Conservation (phyloP, 1,140 invertebrate species). For the Choristoneura fumiferana region DNA sequence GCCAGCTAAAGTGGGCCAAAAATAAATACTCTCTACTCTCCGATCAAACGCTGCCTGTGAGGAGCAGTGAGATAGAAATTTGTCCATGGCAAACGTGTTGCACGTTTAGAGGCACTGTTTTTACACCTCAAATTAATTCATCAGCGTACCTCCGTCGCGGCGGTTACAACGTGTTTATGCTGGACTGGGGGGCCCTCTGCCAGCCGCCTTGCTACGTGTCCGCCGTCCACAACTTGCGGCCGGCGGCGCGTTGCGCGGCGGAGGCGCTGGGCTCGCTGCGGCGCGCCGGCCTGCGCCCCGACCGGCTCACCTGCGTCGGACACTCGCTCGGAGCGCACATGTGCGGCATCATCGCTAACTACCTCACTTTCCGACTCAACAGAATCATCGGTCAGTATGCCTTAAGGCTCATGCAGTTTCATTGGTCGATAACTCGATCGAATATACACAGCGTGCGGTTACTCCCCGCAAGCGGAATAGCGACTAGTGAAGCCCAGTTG, state of each 20-base stretch:
- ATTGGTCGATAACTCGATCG: too few species aligned
- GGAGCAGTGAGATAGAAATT: too few species aligned
- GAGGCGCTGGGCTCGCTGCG: slow-evolving; percentile 80
- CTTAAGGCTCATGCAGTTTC: background rate
- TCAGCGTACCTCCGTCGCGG: slow-evolving; percentile 84
- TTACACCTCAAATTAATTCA: too few species aligned
- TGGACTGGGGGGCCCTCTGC: slow-evolving; percentile 85
- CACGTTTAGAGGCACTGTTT: too few species aligned
- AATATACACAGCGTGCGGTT: too few species aligned
- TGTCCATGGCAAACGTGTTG: too few species aligned
- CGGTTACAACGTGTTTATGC: slow-evolving; percentile 86
- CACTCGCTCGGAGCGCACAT: slow-evolving; percentile 87
- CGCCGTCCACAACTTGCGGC: slow-evolving; percentile 84
- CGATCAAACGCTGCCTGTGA: too few species aligned
- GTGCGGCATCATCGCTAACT: slow-evolving; percentile 86
- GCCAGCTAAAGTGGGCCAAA: too few species aligned
- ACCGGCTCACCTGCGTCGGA: slow-evolving; percentile 84
- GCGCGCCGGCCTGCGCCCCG: slow-evolving; percentile 80
- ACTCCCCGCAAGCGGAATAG: too few species aligned
- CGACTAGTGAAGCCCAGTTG: too few species aligned
- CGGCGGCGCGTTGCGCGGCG: slow-evolving; percentile 83
- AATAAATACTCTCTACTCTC: too few species aligned
- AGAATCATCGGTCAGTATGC: slow-evolving; percentile 61
- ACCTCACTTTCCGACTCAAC: slow-evolving; percentile 62
- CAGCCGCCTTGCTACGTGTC: slow-evolving; percentile 85